A percentile compares a stretch with the other conserved stretches of the same genome.
Conservation (phyloP, 2,888 invertebrate genomes). For the Orthosia gracilis region DNA sequence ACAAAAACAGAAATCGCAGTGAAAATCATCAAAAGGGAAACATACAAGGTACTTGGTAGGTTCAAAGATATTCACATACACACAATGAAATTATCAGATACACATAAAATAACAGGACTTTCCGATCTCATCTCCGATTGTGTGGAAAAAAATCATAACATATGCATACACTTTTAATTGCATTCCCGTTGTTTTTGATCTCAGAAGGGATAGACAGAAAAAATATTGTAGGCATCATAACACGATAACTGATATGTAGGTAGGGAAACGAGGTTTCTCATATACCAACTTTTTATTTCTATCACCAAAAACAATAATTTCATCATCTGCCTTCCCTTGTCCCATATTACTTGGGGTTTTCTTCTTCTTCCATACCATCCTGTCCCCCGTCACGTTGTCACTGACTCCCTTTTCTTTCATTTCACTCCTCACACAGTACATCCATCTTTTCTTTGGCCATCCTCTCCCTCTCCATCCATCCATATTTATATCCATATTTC, state of each 20-base stretch:
- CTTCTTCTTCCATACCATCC: too few species aligned
- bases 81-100: constrained; percentile 21
- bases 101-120: constrained; percentile 11
- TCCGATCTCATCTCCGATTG: constrained; percentile 28
- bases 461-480: too few species aligned
- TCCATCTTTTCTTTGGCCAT: too few species aligned
- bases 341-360: too few species aligned
- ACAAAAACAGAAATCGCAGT: not conserved
- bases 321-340: too few species aligned
- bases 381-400: too few species aligned
- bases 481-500: too few species aligned
- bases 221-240: fast-evolving
- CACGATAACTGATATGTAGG: not conserved
- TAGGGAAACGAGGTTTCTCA: too few species aligned
- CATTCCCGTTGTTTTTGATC: constrained; percentile 30
- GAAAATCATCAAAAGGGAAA: not conserved
- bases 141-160: constrained; percentile 29
- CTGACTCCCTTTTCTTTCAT: too few species aligned
- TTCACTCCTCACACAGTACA: too few species aligned
- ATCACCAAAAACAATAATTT: too few species aligned
- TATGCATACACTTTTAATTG: constrained; percentile 20
- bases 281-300: too few species aligned
- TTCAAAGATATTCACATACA: constrained; percentile 32
- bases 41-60: not conserved
- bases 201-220: not conserved